Evolutionary conservation across 2,797 vertebrate genomes (phyloP).

Genomic region (Sebastiscus albofasciatus): DNA sequence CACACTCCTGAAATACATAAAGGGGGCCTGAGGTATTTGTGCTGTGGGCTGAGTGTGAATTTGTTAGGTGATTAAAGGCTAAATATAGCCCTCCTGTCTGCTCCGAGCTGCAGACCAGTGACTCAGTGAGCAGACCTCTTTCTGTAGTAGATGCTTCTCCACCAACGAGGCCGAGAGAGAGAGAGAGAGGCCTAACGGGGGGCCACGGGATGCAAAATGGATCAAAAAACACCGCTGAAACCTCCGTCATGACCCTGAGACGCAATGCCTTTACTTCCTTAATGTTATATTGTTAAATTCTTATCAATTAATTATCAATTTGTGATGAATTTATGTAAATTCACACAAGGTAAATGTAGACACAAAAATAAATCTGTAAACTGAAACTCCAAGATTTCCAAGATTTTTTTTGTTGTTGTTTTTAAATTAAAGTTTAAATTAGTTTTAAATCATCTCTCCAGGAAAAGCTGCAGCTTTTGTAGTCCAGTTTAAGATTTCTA

Average conservation of each 20-base stretch:
- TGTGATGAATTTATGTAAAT: not conserved
- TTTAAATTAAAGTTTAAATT: too few relatives aligned
- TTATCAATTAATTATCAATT: not conserved
- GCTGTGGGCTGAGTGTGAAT: conserved; percentile 80
- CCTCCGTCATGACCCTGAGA: not conserved
- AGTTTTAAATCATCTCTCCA: not conserved
- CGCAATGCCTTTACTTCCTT: not conserved
- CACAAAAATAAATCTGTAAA: not conserved
- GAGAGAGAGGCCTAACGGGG: not conserved
- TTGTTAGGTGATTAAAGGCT: conserved; percentile 84
- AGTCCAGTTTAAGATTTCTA: not conserved
- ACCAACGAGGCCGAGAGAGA: conserved; percentile 28
- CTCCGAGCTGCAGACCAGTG: conserved; percentile 56
- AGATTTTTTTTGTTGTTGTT: not conserved
- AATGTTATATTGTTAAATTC: not conserved
- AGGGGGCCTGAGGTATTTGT: conserved; percentile 78
- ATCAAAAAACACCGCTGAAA: not conserved
- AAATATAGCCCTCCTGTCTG: conserved; percentile 80
- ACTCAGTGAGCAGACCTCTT: conserved; percentile 51
- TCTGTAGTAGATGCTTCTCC: conserved; percentile 43
- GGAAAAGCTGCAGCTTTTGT: not conserved
- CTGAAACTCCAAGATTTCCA: not conserved
- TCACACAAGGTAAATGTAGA: not conserved
- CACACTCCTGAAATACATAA: conserved; percentile 80
- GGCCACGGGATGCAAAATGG: not conserved